These are phyloP conservation scores for Flabesymbios commensalis DNA, from an alignment of 2,888 invertebrate genomes.

Conservation along the genomic window DNA sequence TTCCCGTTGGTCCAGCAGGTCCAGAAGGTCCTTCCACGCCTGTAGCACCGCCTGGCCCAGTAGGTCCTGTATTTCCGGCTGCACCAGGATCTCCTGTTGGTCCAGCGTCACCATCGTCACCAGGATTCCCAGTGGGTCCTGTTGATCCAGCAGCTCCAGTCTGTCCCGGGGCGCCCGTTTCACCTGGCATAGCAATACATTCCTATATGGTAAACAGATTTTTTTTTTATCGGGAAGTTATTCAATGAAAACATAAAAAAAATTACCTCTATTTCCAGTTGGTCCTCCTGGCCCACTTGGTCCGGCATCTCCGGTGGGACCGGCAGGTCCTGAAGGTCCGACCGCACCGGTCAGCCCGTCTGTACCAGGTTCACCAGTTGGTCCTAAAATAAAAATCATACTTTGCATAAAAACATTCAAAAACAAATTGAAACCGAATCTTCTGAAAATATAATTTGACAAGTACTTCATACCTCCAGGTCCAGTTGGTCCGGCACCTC, in stretches of 20 bases:
- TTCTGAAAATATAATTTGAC: no score
- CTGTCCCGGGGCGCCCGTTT: neutral
- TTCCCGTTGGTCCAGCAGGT: conserved; percentile 20
- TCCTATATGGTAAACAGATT: no score
- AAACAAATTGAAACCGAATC: no score
- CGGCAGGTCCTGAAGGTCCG: conserved; percentile 7
- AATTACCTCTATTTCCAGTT: neutral
- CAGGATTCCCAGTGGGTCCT: conserved; percentile 16
- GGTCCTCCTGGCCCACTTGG: conserved; percentile 2
- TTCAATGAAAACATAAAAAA: no score
- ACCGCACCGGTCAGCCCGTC: conserved; percentile 12
- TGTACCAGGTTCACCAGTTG: conserved; percentile 16
- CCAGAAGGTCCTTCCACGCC: conserved; percentile 27
- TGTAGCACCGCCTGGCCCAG: conserved; percentile 22
- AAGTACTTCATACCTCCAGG: conserved; percentile 14
- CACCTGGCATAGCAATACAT: neutral
- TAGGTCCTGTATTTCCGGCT: conserved; percentile 23
- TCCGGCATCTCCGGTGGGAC: conserved; percentile 16
- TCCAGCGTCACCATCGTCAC: conserved; percentile 24
- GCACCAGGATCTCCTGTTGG: conserved; percentile 21
- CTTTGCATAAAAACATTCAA: neutral
- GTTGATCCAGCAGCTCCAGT: conserved; percentile 18
- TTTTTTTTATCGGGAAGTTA: no score
- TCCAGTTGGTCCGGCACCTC: conserved; percentile 11
- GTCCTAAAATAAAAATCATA: conserved; percentile 9